A percentile compares a stretch with the other conserved stretches of the same genome.
Conservation (phyloP, 2,888 invertebrate genomes). For the Mesorhabditis spiculigera region DNA sequence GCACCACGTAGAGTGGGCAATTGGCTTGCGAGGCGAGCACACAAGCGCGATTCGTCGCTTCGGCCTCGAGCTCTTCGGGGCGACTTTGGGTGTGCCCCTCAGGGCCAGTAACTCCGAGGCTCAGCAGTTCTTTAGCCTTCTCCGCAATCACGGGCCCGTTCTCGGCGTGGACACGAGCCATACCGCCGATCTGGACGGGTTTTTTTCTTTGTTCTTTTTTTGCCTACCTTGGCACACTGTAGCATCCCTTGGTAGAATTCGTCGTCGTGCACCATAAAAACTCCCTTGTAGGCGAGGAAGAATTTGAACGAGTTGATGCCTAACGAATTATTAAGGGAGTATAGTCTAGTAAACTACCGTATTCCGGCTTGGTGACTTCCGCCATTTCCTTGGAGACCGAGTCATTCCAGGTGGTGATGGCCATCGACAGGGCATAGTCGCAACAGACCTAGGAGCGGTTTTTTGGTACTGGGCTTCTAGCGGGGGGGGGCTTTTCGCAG, state of each 20-base stretch:
- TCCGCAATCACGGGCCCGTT: conserved; percentile 89
- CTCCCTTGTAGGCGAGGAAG: conserved; percentile 92
- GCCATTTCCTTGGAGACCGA: conserved; percentile 78
- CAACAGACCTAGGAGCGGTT: conserved; percentile 78
- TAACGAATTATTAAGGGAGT: conserved; percentile 24
- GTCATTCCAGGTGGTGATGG: conserved; percentile 80
- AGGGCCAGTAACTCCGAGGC: conserved; percentile 73
- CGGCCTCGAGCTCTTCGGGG: conserved; percentile 72
- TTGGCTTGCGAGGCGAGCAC: conserved; percentile 79
- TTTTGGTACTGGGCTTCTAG: neutral
- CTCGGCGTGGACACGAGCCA: conserved; percentile 93
- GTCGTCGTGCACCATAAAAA: conserved; percentile 85
- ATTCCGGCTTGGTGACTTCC: conserved; percentile 68
- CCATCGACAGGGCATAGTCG: conserved; percentile 90
- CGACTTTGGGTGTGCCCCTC: conserved; percentile 69
- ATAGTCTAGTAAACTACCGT: conserved; percentile 61
- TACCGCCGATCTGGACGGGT: conserved; percentile 72
- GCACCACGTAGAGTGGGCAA: conserved; percentile 85
- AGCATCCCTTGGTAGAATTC: conserved; percentile 71
- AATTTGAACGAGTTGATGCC: conserved; percentile 96
- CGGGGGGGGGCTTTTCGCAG: no score
- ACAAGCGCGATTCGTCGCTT: conserved; percentile 90
- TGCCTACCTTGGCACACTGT: conserved; percentile 28
- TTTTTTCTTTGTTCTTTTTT: conserved; percentile 43
- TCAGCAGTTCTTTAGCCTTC: conserved; percentile 80